Evolutionary conservation across 1,140 invertebrate species (phyloP), one percentile per base, ranked within the genome.

Genomic region (Antheraea pernyi): DNA sequence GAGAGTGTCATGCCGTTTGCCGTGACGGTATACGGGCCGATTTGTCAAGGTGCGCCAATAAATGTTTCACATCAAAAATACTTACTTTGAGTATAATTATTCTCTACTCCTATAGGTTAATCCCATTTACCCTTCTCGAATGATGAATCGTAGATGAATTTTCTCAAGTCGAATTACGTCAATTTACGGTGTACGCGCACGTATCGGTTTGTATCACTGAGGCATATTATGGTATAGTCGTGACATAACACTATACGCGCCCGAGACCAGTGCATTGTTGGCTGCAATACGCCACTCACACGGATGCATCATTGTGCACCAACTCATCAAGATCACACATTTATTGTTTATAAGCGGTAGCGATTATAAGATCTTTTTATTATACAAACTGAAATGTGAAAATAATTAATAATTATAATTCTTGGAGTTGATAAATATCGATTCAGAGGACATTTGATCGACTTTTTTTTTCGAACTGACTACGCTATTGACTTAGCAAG

Each of bases 141-240:
- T n/a, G n/a, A n/a, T n/a, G n/a, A n/a, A 48, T 5, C n/a, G 19
- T 53, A n/a, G 46, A 53, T 46, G 11, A 19, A 39, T 36, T 48
- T 65, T 65, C 19, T 18, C 64, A 48, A 19, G 46, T 48, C 37
- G 46, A 65, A 48, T 65, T 65, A 6, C 64, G 46, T 48, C 42
- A 39, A 65, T 65, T 65, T 65, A 46, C 64, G 64, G 46, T 46
- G 18, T 22, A 22, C 19, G 19, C 19, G 39, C 18, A 30, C 53
- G 53, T 59, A 58, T 16, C 53, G 53, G 65, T 22, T 53, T 48
- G 58, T 39, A 42, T 73, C 63, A 69, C 67, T 67, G 59, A 37
- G 39, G 64, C 58, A 59, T 69, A 64, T 76, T 76, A 73, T 76
- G 75, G 60, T 64, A 73, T 19, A 67, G 62, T 77, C 65, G 76